These are phyloP conservation scores for Metacarcinus magister DNA, from an alignment of 2,888 invertebrate species.

Conservation along the genomic window DNA sequence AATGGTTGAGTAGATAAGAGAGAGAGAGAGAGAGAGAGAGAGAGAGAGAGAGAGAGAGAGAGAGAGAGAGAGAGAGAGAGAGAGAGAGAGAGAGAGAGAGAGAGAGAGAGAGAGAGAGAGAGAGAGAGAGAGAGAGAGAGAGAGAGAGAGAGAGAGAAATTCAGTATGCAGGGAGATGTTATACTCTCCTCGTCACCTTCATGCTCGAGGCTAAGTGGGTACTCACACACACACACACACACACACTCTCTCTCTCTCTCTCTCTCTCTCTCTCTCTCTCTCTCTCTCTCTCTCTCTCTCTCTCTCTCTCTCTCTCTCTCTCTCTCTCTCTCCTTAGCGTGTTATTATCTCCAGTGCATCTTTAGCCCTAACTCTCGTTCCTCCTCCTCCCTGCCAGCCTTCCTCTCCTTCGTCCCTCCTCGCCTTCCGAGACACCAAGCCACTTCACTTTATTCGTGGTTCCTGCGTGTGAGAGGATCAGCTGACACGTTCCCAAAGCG, in stretches of 20 bases:
- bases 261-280: too few species aligned
- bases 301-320: constrained; percentile 45
- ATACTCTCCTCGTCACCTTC: neutral
- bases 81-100: neutral
- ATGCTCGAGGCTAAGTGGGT: neutral
- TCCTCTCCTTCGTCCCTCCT: constrained; percentile 1
- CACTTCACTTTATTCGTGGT: neutral
- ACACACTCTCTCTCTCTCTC: too few species aligned
- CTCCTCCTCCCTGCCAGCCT: neutral
- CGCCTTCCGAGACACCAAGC: neutral
- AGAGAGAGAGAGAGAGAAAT: constrained; percentile 3
- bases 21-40: neutral
- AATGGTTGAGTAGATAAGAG: neutral
- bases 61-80: neutral
- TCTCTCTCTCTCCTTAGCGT: neutral
- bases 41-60: too few species aligned
- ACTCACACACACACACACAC: too few species aligned
- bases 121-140: constrained; percentile 45
- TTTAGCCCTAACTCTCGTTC: neutral
- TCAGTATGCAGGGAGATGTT: neutral
- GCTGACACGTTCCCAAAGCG: neutral
- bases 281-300: constrained; percentile 52
- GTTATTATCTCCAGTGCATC: constrained; percentile 7
- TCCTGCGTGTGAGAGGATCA: neutral
- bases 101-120: constrained; percentile 48